Base-by-base conservation (phyloP, 1,140 invertebrate genomes). In the Cydia amplana region DNA sequence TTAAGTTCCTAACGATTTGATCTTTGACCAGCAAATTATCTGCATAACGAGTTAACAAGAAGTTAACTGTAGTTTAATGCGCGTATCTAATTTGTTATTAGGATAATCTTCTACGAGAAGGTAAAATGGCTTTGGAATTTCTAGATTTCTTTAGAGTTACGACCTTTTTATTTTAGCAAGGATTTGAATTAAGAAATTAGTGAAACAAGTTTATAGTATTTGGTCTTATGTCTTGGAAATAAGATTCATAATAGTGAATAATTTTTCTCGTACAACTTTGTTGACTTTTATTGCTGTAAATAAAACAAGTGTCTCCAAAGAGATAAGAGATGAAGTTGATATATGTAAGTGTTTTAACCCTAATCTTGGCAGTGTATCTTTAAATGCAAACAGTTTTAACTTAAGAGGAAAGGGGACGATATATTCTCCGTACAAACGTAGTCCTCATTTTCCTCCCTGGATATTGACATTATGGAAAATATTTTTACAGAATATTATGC, bases 1-100 rank as follows among this genome's bases (percentile, higher is more conserved):
- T 36, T 40, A 40, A 10, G 36, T 18, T 18, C n/a, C 5, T 32
- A 5, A 32, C n/a, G n/a, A 55, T 55, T 55, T 55, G 51, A 60
- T 60, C 55, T 60, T 23, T 60, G 55, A 23, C 55, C 55, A 55
- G 55, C 55, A 60, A 23, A 60, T 55, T 55, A 60, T 60, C 55
- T 23, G 55, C 55, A 23, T 60, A 60, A 23, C 20, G 20, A 60
- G 55, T 60, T 23, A 60, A 60, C 16, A 18, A 23, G 55, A 60
- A 23, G 16, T 60, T 20, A 60, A 60, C 55, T 60, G 55, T 60
- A 60, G 55, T 60, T 60, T 55, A 55, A 18, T 55, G n/a, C 16
- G 9, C 18, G 9, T 23, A n/a, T 60, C 2, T 60, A 60, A 60
- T 60, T 23, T 20, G 55, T 20, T 60, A 60, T 60, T 23, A 60